Percentiles rank a stretch among this genome's conserved stretches.
Evolutionary conservation across 2,888 invertebrate species (phyloP).

Genomic region (Mimas tiliae): DNA sequence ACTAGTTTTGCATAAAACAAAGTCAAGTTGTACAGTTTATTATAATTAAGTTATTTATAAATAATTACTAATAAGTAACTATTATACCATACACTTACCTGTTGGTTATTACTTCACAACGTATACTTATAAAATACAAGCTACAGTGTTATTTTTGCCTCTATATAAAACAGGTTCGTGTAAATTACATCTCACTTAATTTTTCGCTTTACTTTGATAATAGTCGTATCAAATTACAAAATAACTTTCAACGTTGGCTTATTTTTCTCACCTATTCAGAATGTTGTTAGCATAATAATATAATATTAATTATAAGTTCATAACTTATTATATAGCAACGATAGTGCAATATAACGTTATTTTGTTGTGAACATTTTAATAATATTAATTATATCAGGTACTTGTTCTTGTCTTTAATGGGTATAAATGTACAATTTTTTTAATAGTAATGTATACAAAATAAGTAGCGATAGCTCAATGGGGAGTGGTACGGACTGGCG

Average conservation of each 20-base stretch:
- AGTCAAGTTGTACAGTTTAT: no score
- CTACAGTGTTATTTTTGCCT: not conserved
- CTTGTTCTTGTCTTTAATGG: no score
- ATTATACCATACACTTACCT: not conserved
- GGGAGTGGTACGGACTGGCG: no score
- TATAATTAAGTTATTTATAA: not conserved
- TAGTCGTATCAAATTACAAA: slow-evolving; percentile 20
- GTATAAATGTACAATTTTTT: no score
- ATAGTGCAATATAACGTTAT: not conserved
- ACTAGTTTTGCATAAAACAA: no score
- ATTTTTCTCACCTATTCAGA: slow-evolving; percentile 32
- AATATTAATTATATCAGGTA: slow-evolving; percentile 55
- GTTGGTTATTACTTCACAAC: slow-evolving; percentile 4
- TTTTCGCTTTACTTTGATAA: slow-evolving; percentile 23
- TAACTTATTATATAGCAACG: not conserved
- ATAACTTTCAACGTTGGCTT: slow-evolving; percentile 31
- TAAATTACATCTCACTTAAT: slow-evolving; percentile 16
- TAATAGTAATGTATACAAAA: no score
- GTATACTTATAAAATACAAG: slow-evolving; percentile 7
- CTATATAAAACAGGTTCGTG: slow-evolving; percentile 4
- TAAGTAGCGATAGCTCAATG: no score
- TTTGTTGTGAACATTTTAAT: slow-evolving; percentile 57
- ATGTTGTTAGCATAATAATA: not conserved
- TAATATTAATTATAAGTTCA: not conserved
- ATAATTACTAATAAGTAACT: not conserved